These are phyloP conservation scores for Leucania comma DNA, from an alignment of 2,888 invertebrate genomes.

Conservation along the genomic window DNA sequence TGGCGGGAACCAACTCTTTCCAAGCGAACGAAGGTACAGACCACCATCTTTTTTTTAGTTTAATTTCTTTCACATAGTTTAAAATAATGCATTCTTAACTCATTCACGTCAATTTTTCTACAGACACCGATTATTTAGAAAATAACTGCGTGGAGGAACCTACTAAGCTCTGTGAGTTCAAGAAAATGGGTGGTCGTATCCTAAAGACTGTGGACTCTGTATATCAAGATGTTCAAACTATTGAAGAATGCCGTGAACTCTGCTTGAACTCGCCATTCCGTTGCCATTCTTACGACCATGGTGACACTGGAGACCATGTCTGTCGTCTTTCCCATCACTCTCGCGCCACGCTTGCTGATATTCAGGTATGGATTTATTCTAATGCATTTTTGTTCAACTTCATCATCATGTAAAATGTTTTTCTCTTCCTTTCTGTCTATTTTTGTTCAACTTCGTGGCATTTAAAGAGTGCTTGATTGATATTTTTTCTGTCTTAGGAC, in stretches of 20 bases:
- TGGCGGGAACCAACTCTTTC: conserved; percentile 95
- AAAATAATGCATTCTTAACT: conserved; percentile 28
- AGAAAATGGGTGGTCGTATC: conserved; percentile 96
- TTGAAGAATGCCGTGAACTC: conserved; percentile 96
- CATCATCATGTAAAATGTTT: too few relatives aligned
- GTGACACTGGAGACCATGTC: conserved; percentile 97
- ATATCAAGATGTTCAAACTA: conserved; percentile 96
- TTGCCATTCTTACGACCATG: conserved; percentile 98
- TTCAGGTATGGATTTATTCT: conserved; percentile 91
- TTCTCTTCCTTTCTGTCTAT: too few relatives aligned
- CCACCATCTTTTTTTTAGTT: conserved; percentile 54
- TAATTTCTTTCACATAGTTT: conserved; percentile 31
- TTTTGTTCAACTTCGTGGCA: not conserved
- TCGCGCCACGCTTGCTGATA: conserved; percentile 96
- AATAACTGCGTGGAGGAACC: conserved; percentile 98
- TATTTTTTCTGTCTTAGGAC: conserved; percentile 89
- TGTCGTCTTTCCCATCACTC: conserved; percentile 98
- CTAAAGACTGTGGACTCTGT: conserved; percentile 98
- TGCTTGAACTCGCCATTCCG: conserved; percentile 97
- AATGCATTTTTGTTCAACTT: not conserved
- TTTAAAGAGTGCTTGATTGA: not conserved
- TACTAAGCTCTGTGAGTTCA: conserved; percentile 98
- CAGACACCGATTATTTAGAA: conserved; percentile 95
- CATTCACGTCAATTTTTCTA: conserved; percentile 43
- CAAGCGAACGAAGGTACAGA: conserved; percentile 91